These are phyloP conservation scores for Dexiosoma caninum DNA, from an alignment of 2,888 invertebrate genomes.

Conservation along the genomic window DNA sequence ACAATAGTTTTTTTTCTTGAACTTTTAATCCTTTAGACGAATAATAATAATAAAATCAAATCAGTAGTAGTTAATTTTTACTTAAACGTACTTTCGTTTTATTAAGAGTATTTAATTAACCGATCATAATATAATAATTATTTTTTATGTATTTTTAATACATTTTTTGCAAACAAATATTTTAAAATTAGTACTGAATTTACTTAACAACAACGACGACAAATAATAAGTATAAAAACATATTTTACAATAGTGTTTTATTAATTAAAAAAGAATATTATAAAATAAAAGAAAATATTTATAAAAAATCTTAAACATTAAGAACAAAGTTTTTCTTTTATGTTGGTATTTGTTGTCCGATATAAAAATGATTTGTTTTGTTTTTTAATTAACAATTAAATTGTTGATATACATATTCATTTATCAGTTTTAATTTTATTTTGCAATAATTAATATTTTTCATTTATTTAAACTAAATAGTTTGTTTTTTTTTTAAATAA, in stretches of 20 bases:
- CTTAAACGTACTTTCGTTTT: neutral
- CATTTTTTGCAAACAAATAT: constrained; percentile 39
- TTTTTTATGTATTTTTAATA: constrained; percentile 58
- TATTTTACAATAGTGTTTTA: constrained; percentile 44
- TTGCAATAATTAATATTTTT: constrained; percentile 24
- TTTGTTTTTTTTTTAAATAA: constrained; percentile 25
- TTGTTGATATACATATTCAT: constrained; percentile 35
- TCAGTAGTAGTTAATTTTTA: neutral
- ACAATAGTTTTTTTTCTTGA: constrained; percentile 33
- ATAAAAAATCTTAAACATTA: constrained; percentile 40
- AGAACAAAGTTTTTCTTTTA: constrained; percentile 35
- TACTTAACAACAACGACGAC: constrained; percentile 50
- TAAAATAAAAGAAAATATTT: constrained; percentile 5
- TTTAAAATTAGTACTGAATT: constrained; percentile 35
- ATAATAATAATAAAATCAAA: too few relatives aligned
- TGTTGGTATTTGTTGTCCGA: constrained; percentile 30
- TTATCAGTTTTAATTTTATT: neutral
- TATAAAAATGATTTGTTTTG: constrained; percentile 21
- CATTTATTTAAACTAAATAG: constrained; percentile 14
- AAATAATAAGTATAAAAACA: constrained; percentile 43
- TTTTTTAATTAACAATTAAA: constrained; percentile 54
- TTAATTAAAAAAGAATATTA: neutral
- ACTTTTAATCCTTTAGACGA: too few relatives aligned
- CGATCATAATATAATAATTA: constrained; percentile 25
- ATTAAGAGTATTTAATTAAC: neutral